phyloP scores from a whole-genome alignment of 1,140 invertebrate species.

The Caerostris darwini region DNA sequence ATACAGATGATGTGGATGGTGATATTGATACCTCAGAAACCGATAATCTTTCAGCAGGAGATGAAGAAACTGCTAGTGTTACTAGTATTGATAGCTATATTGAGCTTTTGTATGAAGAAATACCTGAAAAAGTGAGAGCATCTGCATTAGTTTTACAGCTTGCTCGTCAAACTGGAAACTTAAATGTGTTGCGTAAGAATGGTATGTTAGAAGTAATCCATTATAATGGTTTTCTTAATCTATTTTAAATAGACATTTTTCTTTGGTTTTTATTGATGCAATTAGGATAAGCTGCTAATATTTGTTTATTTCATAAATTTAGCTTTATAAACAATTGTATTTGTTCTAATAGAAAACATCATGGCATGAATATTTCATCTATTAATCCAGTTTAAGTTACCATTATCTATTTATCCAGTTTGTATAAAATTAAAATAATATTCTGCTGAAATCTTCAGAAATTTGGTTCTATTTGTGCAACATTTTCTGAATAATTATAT shows the following conservation, averaged over 20 bases:
- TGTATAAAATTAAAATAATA: too few species aligned
- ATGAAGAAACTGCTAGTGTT: conserved; percentile 87
- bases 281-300: not conserved
- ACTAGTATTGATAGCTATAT: conserved; percentile 92
- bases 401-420: too few species aligned
- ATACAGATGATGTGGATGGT: conserved; percentile 43
- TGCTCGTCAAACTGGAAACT: conserved; percentile 95
- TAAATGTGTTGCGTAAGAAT: conserved; percentile 95
- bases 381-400: too few species aligned
- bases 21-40: conserved; percentile 43
- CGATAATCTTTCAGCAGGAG: conserved; percentile 78
- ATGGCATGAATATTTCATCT: too few species aligned
- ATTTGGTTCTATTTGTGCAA: too few species aligned
- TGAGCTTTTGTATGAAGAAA: conserved; percentile 97
- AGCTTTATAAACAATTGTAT: too few species aligned
- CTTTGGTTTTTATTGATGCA: too few species aligned
- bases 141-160: conserved; percentile 95
- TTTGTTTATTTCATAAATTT: not conserved
- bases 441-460: too few species aligned
- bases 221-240: not conserved
- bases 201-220: conserved; percentile 23
- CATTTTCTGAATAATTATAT: too few species aligned
- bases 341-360: too few species aligned
- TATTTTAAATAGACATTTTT: not conserved
- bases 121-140: conserved; percentile 95